A percentile compares a stretch with the other conserved stretches of the same genome.
Conservation (phyloP, 2,888 invertebrate species). For the Pseudanteris insignis region DNA sequence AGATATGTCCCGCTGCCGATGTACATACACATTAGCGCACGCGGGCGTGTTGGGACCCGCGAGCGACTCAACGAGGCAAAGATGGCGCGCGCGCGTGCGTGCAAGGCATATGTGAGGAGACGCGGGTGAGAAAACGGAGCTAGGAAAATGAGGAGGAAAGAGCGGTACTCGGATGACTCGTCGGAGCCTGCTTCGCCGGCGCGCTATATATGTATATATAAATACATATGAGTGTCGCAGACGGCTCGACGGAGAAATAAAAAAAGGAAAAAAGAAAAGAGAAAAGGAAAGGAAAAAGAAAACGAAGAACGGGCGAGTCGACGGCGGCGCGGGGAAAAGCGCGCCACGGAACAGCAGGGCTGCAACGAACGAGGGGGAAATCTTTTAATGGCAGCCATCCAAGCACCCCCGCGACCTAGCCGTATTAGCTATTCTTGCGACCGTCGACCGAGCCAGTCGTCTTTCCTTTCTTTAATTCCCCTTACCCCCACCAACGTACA, state of each 20-base stretch:
- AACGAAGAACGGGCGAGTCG: not conserved
- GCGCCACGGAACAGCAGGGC: constrained; percentile 24
- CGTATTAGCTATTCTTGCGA: constrained; percentile 64
- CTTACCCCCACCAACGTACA: too few relatives aligned
- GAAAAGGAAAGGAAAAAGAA: constrained; percentile 25
- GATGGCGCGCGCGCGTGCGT: constrained; percentile 31
- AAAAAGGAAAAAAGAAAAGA: constrained; percentile 31
- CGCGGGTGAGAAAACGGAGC: constrained; percentile 47
- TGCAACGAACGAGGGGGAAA: constrained; percentile 54
- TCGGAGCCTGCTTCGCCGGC: too few relatives aligned
- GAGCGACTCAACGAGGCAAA: too few relatives aligned
- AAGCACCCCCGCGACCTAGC: constrained; percentile 41
- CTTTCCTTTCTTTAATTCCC: too few relatives aligned
- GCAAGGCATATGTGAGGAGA: constrained; percentile 39
- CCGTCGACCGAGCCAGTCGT: constrained; percentile 54
- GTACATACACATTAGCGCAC: constrained; percentile 28
- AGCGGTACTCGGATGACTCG: constrained; percentile 58
- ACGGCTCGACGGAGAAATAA: constrained; percentile 45
- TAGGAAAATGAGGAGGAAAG: constrained; percentile 46
- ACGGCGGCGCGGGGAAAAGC: constrained; percentile 17
- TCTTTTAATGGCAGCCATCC: constrained; percentile 65
- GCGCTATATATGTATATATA: constrained; percentile 45
- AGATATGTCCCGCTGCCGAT: constrained; percentile 36
- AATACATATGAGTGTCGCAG: constrained; percentile 58
- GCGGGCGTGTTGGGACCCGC: too few relatives aligned